Conservation (phyloP, 2,888 invertebrate genomes). For the Standfussiana lucernea region DNA sequence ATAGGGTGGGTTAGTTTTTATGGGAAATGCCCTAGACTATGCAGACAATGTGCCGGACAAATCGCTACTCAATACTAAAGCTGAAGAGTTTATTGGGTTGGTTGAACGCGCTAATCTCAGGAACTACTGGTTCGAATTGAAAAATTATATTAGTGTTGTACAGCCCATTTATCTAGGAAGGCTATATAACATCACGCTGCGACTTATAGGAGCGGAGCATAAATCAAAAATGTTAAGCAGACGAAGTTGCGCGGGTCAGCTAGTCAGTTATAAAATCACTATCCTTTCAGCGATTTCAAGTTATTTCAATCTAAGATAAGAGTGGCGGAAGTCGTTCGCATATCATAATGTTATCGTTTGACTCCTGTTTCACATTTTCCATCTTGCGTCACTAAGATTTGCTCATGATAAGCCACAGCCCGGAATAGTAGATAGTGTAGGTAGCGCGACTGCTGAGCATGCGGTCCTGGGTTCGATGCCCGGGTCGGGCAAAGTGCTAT, state of each 20-base stretch:
- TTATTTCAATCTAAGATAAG: constrained; percentile 32
- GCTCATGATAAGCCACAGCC: not conserved
- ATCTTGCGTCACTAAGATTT: constrained; percentile 31
- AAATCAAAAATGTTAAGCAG: not conserved
- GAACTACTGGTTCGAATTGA: too few species aligned
- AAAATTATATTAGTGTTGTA: too few species aligned
- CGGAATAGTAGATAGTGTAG: too few species aligned
- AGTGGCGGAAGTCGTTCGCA: constrained; percentile 35
- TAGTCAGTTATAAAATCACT: constrained; percentile 6
- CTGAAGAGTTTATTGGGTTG: too few species aligned
- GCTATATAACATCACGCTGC: too few species aligned
- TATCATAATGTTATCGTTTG: constrained; percentile 35
- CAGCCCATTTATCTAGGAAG: too few species aligned
- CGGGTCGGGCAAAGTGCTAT: too few species aligned
- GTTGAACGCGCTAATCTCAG: too few species aligned
- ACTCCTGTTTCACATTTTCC: constrained; percentile 42
- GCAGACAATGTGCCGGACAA: not conserved
- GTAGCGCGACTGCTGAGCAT: too few species aligned
- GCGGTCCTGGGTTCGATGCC: too few species aligned
- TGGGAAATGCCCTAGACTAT: not conserved
- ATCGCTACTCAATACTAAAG: not conserved
- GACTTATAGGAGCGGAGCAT: too few species aligned
- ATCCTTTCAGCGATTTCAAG: not conserved
- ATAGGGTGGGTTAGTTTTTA: not conserved
- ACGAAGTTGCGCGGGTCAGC: not conserved